These are phyloP conservation scores for Drosophila austrosaltans DNA, from an alignment of 2,888 invertebrate species.

Conservation along the genomic window DNA sequence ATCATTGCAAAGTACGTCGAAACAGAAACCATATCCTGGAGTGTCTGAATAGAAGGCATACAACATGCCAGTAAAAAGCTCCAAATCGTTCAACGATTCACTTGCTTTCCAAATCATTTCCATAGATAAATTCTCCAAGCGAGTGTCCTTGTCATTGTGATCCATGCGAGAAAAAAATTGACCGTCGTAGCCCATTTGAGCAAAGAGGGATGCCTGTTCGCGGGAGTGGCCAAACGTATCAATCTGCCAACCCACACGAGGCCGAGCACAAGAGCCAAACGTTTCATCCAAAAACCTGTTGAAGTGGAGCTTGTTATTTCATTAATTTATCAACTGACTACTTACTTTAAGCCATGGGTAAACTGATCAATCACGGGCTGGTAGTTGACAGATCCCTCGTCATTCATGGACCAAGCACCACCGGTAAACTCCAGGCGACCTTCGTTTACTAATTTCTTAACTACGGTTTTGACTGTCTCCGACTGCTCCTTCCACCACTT, in stretches of 20 bases:
- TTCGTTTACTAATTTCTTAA: constrained; percentile 88
- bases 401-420: constrained; percentile 94
- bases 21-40: constrained; percentile 92
- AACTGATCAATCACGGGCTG: constrained; percentile 89
- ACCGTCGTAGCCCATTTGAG: constrained; percentile 94
- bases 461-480: constrained; percentile 85
- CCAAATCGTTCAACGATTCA: constrained; percentile 85
- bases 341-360: constrained; percentile 87
- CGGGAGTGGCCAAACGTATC: constrained; percentile 94
- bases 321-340: neutral
- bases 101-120: constrained; percentile 94
- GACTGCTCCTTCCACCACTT: constrained; percentile 92
- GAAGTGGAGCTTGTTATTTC: neutral
- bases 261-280: constrained; percentile 89
- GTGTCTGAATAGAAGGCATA: constrained; percentile 93
- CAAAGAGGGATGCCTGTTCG: constrained; percentile 91
- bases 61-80: constrained; percentile 92
- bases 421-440: constrained; percentile 91
- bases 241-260: constrained; percentile 92
- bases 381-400: constrained; percentile 89
- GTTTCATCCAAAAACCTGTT: constrained; percentile 87
- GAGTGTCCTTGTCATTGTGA: constrained; percentile 89
- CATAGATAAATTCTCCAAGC: constrained; percentile 86
- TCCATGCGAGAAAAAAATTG: constrained; percentile 93
- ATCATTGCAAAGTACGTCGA: constrained; percentile 92